phyloP scores from a whole-genome alignment of 2,797 vertebrate genomes.

The Urosaurus nigricauda region DNA sequence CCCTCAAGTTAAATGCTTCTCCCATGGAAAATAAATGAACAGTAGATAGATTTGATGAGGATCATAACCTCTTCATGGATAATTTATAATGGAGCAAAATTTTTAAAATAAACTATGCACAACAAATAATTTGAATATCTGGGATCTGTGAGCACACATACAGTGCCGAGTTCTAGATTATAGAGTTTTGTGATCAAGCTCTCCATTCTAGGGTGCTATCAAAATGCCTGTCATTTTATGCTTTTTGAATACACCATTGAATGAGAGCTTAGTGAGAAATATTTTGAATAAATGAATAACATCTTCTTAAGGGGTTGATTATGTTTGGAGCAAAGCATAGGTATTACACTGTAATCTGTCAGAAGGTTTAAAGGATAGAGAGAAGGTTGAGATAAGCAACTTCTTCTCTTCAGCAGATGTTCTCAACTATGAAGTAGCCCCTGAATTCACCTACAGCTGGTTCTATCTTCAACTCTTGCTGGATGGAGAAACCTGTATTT shows the following conservation, averaged over 20 bases:
- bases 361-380: not conserved
- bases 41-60: constrained; percentile 18
- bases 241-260: not conserved
- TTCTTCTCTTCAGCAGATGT: too few species aligned
- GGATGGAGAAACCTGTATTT: not conserved
- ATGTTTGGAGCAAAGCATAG: not conserved
- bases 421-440: not conserved
- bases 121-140: constrained; percentile 2
- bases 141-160: not conserved
- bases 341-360: not conserved
- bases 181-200: not conserved
- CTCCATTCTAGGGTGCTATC: not conserved
- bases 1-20: not conserved
- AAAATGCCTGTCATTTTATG: not conserved
- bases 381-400: not conserved
- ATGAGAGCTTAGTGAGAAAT: not conserved
- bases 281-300: not conserved
- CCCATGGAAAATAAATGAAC: not conserved
- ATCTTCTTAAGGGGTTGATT: not conserved
- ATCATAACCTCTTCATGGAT: constrained; percentile 16
- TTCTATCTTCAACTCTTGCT: not conserved
- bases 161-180: not conserved
- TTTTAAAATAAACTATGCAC: constrained; percentile 15
- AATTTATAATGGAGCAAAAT: constrained; percentile 12
- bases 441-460: not conserved